Conservation (phyloP, 2,113 vertebrate species). For the Alces alces region DNA sequence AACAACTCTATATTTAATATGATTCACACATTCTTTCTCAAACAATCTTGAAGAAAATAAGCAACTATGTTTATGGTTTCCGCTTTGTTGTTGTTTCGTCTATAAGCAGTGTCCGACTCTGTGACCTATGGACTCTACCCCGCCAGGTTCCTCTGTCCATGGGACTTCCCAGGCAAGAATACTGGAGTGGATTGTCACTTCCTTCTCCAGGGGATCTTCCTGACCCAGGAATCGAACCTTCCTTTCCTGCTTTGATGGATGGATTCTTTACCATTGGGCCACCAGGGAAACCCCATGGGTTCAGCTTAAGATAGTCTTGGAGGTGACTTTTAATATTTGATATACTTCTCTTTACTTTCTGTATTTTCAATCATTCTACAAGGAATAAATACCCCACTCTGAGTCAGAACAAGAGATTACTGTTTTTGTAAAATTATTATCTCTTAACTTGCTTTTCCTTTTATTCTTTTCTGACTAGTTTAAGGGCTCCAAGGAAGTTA, state of each 20-base stretch:
- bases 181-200: background rate
- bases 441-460: background rate
- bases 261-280: background rate
- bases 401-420: background rate
- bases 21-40: background rate
- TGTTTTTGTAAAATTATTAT: background rate
- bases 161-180: background rate
- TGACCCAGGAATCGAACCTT: background rate
- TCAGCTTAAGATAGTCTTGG: background rate
- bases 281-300: background rate
- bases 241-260: background rate
- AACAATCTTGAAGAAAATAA: background rate
- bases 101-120: background rate
- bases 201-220: background rate
- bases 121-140: background rate
- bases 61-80: background rate
- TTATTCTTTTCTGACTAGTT: background rate
- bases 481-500: background rate
- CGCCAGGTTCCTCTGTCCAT: background rate
- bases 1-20: background rate
- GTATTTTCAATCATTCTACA: background rate
- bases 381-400: background rate
- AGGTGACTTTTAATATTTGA: background rate
- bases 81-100: background rate
- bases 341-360: background rate